Evolutionary conservation across 2,888 invertebrate genomes (phyloP).

Genomic region (Stomorhina lunata): DNA sequence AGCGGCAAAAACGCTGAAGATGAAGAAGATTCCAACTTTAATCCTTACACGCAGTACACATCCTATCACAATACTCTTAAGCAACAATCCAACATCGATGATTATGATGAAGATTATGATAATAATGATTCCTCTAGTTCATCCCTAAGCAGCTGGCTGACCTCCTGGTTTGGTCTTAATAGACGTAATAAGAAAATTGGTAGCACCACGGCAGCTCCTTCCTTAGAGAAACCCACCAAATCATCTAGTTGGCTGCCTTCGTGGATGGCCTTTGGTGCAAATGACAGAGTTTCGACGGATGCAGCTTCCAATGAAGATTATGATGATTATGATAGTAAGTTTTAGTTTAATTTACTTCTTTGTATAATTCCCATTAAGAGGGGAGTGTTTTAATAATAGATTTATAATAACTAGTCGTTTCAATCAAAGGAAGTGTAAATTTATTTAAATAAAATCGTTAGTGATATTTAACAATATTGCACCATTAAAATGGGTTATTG

Average conservation of each 20-base stretch:
- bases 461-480: background rate
- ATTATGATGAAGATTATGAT: constrained; percentile 48
- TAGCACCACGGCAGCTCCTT: constrained; percentile 67
- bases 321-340: constrained; percentile 76
- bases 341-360: constrained; percentile 6
- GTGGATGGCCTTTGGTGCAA: constrained; percentile 73
- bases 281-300: constrained; percentile 66
- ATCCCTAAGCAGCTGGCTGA: constrained; percentile 73
- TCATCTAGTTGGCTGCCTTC: constrained; percentile 76
- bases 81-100: constrained; percentile 56
- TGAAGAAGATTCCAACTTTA: constrained; percentile 49
- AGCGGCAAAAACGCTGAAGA: constrained; percentile 64
- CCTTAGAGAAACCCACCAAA: constrained; percentile 56
- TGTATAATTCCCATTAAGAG: too few relatives aligned
- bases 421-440: constrained; percentile 11
- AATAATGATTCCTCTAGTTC: constrained; percentile 64
- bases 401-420: background rate
- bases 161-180: constrained; percentile 74
- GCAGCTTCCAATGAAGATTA: constrained; percentile 65
- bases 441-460: background rate
- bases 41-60: constrained; percentile 74
- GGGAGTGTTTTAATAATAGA: background rate
- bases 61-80: constrained; percentile 73
- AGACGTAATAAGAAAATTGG: constrained; percentile 72
- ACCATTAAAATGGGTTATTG: background rate